Evolutionary conservation across 1,140 invertebrate species (phyloP), one percentile per base, ranked within the genome.

Genomic region (Arion vulgaris): DNA sequence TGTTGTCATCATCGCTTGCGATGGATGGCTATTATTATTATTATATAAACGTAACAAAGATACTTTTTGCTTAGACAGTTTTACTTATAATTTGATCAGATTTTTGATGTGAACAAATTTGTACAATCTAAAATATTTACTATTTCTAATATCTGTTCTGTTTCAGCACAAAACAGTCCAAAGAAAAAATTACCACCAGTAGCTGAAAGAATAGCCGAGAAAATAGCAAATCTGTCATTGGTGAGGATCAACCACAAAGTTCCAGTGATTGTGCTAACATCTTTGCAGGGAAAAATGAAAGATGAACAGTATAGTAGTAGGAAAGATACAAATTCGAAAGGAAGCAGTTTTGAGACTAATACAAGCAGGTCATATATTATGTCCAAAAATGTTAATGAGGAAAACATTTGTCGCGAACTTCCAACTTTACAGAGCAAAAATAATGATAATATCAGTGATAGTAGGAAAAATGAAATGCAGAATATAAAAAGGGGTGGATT

Each of bases 191-290:
- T 80, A 19, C 78, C 78, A 36, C 78, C 78, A 34, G 66, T 80
- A 13, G 62, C 68, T 71, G 78, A 80, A 49, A 80, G 78, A 71
- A 80, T 80, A 28, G 78, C 78, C 71, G 62, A 80, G 68, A 80
- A 80, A 32, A 80, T 80, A 7, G 78, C 78, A 80, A 69, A 36
- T 41, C 53, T 80, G 68, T 71, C 62, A 32, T 32, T 80, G 13
- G 66, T 80, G 28, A 80, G 45, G n/a, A 71, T 80, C 51, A 80
- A 80, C 78, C 1, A 80, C 78, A 80, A 71, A 66, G 36, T 66
- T 5, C 78, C 78, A n/a, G 9, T 45, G 28, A 41, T 78, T 36
- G 0, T 36, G 17, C 34, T 78, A 39, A 62, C 39, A 78, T n/a
- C 2, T 32, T n/a, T 66, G 28, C 9, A 57, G 2, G 26, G 9